phyloP scores from a whole-genome alignment of 2,888 invertebrate genomes.

The Ypsolopha scabrella region DNA sequence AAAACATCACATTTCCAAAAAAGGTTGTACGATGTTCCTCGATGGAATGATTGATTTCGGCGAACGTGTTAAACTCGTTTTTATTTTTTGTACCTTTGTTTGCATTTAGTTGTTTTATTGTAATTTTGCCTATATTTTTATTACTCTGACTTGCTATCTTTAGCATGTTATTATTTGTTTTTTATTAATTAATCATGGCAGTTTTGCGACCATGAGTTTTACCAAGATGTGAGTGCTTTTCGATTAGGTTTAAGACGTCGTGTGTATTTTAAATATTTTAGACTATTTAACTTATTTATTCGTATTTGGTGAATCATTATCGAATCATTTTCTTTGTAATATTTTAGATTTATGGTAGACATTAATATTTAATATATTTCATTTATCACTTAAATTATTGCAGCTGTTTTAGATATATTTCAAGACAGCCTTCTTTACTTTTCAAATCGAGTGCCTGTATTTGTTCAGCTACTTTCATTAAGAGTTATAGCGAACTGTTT shows the following conservation, averaged over 20 bases:
- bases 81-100: conserved; percentile 64
- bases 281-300: conserved; percentile 71
- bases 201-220: conserved; percentile 27
- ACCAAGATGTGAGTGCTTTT: conserved; percentile 60
- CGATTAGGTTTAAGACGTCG: conserved; percentile 59
- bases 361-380: conserved; percentile 68
- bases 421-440: conserved; percentile 53
- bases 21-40: conserved; percentile 12
- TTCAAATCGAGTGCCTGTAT: conserved; percentile 54
- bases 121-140: conserved; percentile 39
- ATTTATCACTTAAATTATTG: conserved; percentile 60
- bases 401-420: conserved; percentile 53
- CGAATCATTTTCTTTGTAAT: conserved; percentile 66
- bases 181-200: conserved; percentile 34
- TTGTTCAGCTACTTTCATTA: conserved; percentile 26
- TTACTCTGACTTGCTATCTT: conserved; percentile 44
- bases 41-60: background rate
- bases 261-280: conserved; percentile 70
- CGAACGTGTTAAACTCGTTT: conserved; percentile 28
- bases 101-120: conserved; percentile 50
- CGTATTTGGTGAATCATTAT: conserved; percentile 65
- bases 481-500: conserved; percentile 2
- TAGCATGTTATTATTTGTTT: conserved; percentile 25
- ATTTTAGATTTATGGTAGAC: conserved; percentile 65
- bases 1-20: conserved; percentile 35